Base-by-base conservation (phyloP, 2,113 vertebrate genomes). In the Oncorhynchus clarkii region DNA sequence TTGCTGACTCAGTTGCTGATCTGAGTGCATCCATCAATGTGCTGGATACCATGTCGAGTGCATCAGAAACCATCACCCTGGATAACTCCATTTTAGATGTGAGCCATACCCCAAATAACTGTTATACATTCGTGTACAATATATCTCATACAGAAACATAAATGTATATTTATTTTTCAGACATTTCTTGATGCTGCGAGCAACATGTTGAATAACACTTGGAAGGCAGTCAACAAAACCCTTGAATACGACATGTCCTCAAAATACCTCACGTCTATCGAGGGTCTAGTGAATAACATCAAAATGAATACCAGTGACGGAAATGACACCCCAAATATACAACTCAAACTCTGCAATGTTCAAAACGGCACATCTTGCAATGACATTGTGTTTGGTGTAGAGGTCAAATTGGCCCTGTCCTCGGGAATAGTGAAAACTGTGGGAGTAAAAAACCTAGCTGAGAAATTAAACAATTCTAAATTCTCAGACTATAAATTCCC, bases 201-300 rank as follows among this genome's bases (percentile, higher is more conserved):
- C 73, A 88, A 90, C 70, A 85, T 96, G 20, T 62, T 93, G 72
- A 88, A 86, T 67, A 8, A 26, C 1, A 59, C 20, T 22, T 95
- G 93, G 93, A 11, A 0, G 0, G 27, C 9, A 0, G 69, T 80
- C 1, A 81, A 24, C 70, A 0, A 0, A 0, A 49, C 78, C 0
- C 0, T 48, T 24, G 0, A 57, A 16, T 0, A 81, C 0, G 0
- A 0, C 0, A 78, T 93, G 78, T 94, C 95, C 79, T 87, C 95
- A 27, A 78, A 16, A 6, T 92, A 96, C 31, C 88, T 99, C 7
- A 0, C 51, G 0, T 95, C 93, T 0, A 81, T 97, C 75, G 96
- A 98, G 77, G 66, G 18, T 1, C 94, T 99, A 79, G 88, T 95
- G 24, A 59, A 70, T 0, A 95, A 93, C 0, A 79, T 97, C 75